phyloP scores from a whole-genome alignment of 2,797 vertebrate species.

The Synaphobranchus kaupii region DNA sequence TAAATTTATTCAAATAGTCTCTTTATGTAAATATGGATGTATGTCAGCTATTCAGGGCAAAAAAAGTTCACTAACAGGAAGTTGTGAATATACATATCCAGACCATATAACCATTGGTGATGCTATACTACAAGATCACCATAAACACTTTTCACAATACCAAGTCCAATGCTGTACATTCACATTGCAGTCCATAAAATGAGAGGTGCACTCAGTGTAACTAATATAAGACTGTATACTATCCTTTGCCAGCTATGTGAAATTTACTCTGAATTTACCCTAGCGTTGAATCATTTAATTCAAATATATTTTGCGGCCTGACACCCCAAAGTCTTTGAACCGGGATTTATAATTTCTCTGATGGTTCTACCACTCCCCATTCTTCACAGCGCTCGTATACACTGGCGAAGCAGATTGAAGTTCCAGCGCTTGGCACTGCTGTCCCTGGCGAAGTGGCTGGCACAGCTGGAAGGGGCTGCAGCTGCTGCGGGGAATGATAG shows the following conservation, averaged over 20 bases:
- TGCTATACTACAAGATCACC: neutral
- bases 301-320: neutral
- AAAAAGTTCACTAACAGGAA: neutral
- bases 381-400: neutral
- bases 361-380: neutral
- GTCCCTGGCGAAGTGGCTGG: conserved; percentile 25
- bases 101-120: neutral
- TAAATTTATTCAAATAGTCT: neutral
- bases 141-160: neutral
- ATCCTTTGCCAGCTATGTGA: neutral
- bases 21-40: neutral
- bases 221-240: neutral
- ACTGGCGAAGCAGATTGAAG: neutral
- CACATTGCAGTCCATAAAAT: neutral
- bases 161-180: neutral
- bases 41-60: neutral
- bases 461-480: neutral
- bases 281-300: neutral
- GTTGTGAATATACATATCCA: neutral
- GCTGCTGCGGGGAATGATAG: conserved; percentile 19
- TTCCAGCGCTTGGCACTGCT: neutral
- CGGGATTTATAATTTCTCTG: neutral
- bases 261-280: neutral
- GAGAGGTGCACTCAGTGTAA: neutral
- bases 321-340: neutral